These are phyloP conservation scores for Nemotelus nigrinus DNA, from an alignment of 2,888 invertebrate species.

Conservation along the genomic window DNA sequence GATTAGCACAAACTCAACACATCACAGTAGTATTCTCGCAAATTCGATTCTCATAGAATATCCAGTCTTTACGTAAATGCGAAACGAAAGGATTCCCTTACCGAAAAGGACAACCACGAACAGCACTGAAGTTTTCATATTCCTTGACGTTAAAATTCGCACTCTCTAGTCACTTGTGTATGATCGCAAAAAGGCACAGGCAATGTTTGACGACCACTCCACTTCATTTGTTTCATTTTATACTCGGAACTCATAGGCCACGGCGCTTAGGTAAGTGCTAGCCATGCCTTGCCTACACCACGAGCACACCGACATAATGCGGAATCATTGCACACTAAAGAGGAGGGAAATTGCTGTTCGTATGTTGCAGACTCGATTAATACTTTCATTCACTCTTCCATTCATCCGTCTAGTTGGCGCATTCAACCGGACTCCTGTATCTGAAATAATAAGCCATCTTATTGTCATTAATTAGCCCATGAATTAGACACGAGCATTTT, in stretches of 20 bases:
- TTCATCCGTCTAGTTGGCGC: background rate
- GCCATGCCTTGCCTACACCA: background rate
- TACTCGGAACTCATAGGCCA: slow-evolving; percentile 25
- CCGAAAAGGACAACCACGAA: slow-evolving; percentile 35
- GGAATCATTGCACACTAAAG: slow-evolving; percentile 32
- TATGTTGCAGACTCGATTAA: background rate
- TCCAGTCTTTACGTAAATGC: background rate
- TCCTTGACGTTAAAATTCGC: background rate
- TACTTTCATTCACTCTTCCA: slow-evolving; percentile 15
- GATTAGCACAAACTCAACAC: background rate
- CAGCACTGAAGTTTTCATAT: slow-evolving; percentile 33
- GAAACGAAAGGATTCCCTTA: slow-evolving; percentile 4
- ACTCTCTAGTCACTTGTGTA: slow-evolving; percentile 9
- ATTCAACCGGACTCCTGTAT: slow-evolving; percentile 5
- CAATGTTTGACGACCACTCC: slow-evolving; percentile 25
- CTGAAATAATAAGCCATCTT: slow-evolving; percentile 29
- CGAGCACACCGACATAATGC: background rate
- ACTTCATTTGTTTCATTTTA: slow-evolving; percentile 39
- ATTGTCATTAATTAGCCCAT: slow-evolving; percentile 32
- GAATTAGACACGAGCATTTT: background rate
- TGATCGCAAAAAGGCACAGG: slow-evolving; percentile 27
- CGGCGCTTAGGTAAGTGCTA: slow-evolving; percentile 39
- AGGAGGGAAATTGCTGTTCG: slow-evolving; percentile 19
- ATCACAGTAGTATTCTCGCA: background rate
- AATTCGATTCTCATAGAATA: background rate